Conservation (phyloP, 2,888 invertebrate genomes). For the Gryllus longicercus region DNA sequence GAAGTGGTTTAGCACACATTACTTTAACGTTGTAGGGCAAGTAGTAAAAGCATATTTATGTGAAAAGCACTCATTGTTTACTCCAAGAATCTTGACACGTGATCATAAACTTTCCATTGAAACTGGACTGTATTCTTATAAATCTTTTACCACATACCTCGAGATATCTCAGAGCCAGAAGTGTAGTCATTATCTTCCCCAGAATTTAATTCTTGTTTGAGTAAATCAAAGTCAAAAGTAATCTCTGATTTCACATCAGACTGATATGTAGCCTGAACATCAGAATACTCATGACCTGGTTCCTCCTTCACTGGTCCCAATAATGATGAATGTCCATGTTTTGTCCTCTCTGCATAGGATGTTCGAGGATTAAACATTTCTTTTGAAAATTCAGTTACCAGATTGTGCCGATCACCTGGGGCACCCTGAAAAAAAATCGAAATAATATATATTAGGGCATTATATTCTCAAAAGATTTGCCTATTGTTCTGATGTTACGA, state of each 20-base stretch:
- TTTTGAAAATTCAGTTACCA: constrained; percentile 60
- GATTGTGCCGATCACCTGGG: constrained; percentile 40
- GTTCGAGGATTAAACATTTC: constrained; percentile 53
- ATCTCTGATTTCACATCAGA: constrained; percentile 28
- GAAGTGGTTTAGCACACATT: too few relatives aligned
- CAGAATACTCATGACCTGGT: constrained; percentile 21
- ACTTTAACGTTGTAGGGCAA: too few relatives aligned
- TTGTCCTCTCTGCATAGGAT: background rate
- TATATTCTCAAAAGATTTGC: too few relatives aligned
- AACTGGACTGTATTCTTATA: too few relatives aligned
- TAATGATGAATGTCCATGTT: background rate
- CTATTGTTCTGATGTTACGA: too few relatives aligned
- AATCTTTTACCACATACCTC: constrained; percentile 37
- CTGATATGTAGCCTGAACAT: background rate
- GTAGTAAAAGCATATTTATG: too few relatives aligned
- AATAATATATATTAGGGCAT: too few relatives aligned
- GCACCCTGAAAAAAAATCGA: constrained; percentile 21
- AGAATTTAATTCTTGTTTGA: constrained; percentile 30
- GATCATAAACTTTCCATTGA: too few relatives aligned
- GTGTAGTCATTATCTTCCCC: constrained; percentile 30
- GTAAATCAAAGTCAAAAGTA: constrained; percentile 32
- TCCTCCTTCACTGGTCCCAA: constrained; percentile 22
- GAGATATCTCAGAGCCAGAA: constrained; percentile 25
- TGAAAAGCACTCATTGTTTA: too few relatives aligned
- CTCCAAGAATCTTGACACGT: too few relatives aligned